Conservation (phyloP, 2,113 vertebrate species). For the Beaufortia kweichowensis region DNA sequence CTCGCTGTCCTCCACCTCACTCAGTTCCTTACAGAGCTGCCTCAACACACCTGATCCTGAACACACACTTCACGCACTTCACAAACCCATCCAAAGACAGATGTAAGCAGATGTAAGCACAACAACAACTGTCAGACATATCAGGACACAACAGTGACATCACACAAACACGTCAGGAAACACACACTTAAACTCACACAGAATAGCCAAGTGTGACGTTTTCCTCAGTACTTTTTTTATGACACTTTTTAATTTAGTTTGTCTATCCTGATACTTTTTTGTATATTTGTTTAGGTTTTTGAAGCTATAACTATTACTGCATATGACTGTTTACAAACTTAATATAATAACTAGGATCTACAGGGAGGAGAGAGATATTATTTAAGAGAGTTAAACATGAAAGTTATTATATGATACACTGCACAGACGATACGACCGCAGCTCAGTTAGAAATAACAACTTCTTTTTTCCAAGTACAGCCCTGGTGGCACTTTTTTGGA, state of each 20-base stretch:
- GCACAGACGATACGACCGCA: conserved; percentile 67
- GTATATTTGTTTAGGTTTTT: conserved; percentile 70
- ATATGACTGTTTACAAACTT: conserved; percentile 89
- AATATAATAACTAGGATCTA: conserved; percentile 66
- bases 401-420: conserved; percentile 65
- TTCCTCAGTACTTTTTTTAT: conserved; percentile 67
- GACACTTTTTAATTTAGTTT: conserved; percentile 72
- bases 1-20: conserved; percentile 22
- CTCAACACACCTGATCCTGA: conserved; percentile 42
- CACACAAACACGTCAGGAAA: conserved; percentile 44
- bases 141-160: conserved; percentile 50
- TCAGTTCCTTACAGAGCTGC: conserved; percentile 52
- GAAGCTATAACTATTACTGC: conserved; percentile 68
- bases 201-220: conserved; percentile 52
- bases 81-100: conserved; percentile 48
- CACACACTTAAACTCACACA: conserved; percentile 55
- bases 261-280: conserved; percentile 71
- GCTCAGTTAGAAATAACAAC: conserved; percentile 74
- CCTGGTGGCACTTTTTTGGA: conserved; percentile 89
- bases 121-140: conserved; percentile 51
- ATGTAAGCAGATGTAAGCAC: conserved; percentile 66
- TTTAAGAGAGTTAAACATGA: conserved; percentile 73
- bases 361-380: conserved; percentile 76
- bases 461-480: conserved; percentile 68
- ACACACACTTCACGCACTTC: conserved; percentile 23